Conservation (phyloP, 1,140 invertebrate genomes). For the Ceratina australensis region DNA sequence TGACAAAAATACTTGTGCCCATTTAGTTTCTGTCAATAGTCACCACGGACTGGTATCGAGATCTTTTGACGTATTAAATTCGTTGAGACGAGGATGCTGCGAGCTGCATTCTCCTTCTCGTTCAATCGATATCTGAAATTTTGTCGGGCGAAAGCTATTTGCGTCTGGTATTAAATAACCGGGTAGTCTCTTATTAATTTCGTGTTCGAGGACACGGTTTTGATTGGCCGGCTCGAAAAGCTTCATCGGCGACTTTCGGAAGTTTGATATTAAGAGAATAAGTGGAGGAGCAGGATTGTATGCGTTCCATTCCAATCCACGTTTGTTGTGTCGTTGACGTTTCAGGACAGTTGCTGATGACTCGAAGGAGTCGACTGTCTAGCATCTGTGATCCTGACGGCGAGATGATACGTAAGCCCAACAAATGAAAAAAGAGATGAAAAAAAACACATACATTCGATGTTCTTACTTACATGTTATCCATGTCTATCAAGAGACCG, state of each 20-base stretch:
- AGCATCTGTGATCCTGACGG: constrained; percentile 79
- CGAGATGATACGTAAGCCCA: constrained; percentile 79
- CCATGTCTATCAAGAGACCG: constrained; percentile 20
- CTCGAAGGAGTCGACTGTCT: constrained; percentile 77
- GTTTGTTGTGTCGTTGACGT: constrained; percentile 65
- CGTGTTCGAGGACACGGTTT: not conserved
- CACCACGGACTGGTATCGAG: not conserved
- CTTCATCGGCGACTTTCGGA: not conserved
- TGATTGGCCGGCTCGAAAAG: not conserved
- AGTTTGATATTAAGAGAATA: not conserved
- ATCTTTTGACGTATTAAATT: too few species aligned
- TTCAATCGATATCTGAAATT: constrained; percentile 21
- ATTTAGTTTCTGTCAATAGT: not conserved
- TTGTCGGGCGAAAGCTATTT: not conserved
- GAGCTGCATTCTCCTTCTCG: not conserved
- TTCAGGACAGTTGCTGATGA: constrained; percentile 78
- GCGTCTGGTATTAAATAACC: not conserved
- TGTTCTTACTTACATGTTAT: constrained; percentile 38
- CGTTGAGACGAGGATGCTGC: not conserved
- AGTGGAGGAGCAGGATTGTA: not conserved
- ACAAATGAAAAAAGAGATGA: constrained; percentile 9
- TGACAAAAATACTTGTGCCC: too few species aligned
- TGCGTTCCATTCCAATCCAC: not conserved
- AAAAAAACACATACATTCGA: constrained; percentile 23
- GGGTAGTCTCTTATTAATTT: not conserved